Evolutionary conservation across 1,140 invertebrate species (phyloP), one percentile per base, ranked within the genome.

Genomic region (Aphis craccivora): DNA sequence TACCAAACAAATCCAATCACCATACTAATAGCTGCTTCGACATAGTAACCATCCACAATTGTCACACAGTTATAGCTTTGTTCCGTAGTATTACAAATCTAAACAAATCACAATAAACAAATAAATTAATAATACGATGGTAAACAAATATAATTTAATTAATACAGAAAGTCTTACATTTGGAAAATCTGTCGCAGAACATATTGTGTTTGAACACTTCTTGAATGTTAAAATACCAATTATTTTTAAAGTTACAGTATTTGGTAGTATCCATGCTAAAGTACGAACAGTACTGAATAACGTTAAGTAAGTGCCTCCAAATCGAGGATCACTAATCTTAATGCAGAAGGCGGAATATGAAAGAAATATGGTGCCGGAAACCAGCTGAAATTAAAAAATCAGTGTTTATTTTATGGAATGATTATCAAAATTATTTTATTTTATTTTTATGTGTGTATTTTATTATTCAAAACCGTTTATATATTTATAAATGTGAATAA

Each of bases 281-380:
- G 99, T 99, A 45, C 97, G 97, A 18, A 99, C 95, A 0, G 99
- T 99, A 95, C 99, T 99, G 2, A 99, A 96, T 83, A 99, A 96
- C 2, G 99, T 99, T 99, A 99, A 99, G 95, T 99, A 99, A 0
- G 99, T 99, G 43, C 99, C 99, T n/a, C 99, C 99, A 9, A 99
- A 98, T 2, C 96, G 95, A 1, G 98, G 98, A 95, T 99, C 99
- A 94, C 98, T 99, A 40, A 99, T 97, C 95, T 97, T 96, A 2
- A 97, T 97, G 95, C 97, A 97, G 95, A 98, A 83, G 18, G 30
- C 0, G 11, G 11, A 2, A 22, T 22, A 8, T 0, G 35, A 22
- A 2, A 83, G 2, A 23, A 23, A 9, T 20, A 83, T 40, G 22
- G 23, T 9, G 35, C 0, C 0, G 22, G 0, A 2, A 3, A 83